phyloP scores from a whole-genome alignment of 1,140 invertebrate genomes.

The Cherax quadricarinatus region DNA sequence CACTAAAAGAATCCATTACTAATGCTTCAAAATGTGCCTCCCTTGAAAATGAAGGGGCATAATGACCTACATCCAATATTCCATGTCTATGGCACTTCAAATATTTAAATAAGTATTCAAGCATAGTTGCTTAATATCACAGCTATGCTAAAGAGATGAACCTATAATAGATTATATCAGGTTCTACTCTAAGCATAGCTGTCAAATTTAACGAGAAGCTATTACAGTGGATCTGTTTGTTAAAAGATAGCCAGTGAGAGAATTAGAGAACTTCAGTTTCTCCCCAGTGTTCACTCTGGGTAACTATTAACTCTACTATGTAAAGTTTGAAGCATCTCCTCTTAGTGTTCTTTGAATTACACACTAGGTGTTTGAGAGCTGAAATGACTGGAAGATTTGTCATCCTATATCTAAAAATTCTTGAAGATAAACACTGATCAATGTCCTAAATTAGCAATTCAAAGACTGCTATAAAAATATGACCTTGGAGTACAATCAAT shows the following conservation, averaged over 20 bases:
- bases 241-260: neutral
- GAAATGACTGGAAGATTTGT: slow-evolving; percentile 71
- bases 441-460: slow-evolving; percentile 61
- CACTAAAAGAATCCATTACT: slow-evolving; percentile 26
- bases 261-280: neutral
- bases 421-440: slow-evolving; percentile 62
- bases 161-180: slow-evolving; percentile 2
- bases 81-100: neutral
- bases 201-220: neutral
- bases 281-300: neutral
- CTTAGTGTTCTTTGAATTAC: slow-evolving; percentile 50
- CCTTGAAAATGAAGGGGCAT: neutral
- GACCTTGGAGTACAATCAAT: slow-evolving; percentile 55
- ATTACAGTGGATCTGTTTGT: neutral
- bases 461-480: slow-evolving; percentile 71
- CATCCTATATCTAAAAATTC: slow-evolving; percentile 58
- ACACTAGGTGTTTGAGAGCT: slow-evolving; percentile 53
- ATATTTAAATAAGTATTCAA: neutral
- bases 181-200: slow-evolving; percentile 38
- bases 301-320: neutral
- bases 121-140: neutral
- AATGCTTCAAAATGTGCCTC: slow-evolving; percentile 1
- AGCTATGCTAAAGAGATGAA: slow-evolving; percentile 30
- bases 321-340: slow-evolving; percentile 3
- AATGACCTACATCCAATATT: neutral